Conservation (phyloP, 2,113 vertebrate species). For the Antennarius striatus region DNA sequence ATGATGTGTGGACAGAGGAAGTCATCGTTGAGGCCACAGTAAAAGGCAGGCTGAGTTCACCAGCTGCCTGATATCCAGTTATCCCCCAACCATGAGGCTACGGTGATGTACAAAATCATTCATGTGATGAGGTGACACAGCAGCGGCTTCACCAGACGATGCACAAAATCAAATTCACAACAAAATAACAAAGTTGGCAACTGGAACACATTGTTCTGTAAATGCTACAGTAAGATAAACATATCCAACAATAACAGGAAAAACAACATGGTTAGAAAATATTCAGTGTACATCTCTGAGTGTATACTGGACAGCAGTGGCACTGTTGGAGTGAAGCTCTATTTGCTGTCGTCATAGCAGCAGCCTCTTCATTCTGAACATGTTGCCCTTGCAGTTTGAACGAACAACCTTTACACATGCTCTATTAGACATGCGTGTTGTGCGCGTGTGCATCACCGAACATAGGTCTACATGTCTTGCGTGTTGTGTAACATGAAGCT, state of each 20-base stretch:
- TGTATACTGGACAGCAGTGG: constrained; percentile 18
- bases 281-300: constrained; percentile 20
- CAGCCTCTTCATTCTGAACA: constrained; percentile 24
- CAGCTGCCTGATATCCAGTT: constrained; percentile 28
- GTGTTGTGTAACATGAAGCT: background rate
- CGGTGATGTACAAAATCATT: constrained; percentile 11
- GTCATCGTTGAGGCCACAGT: constrained; percentile 59
- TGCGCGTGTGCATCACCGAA: constrained; percentile 26
- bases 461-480: background rate
- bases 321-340: constrained; percentile 24
- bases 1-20: constrained; percentile 16
- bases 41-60: constrained; percentile 53
- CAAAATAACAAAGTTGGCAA: constrained; percentile 46
- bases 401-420: constrained; percentile 29
- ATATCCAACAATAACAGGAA: constrained; percentile 4
- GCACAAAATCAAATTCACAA: constrained; percentile 28
- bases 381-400: background rate
- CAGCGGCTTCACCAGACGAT: constrained; percentile 20
- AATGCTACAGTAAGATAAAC: constrained; percentile 32
- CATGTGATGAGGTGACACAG: constrained; percentile 9
- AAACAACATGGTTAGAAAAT: constrained; percentile 23
- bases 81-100: constrained; percentile 31
- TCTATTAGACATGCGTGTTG: constrained; percentile 26
- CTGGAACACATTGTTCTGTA: constrained; percentile 31
- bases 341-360: constrained; percentile 22